Base-by-base conservation (phyloP, 2,888 invertebrate genomes). In the Morpho helenor region DNA sequence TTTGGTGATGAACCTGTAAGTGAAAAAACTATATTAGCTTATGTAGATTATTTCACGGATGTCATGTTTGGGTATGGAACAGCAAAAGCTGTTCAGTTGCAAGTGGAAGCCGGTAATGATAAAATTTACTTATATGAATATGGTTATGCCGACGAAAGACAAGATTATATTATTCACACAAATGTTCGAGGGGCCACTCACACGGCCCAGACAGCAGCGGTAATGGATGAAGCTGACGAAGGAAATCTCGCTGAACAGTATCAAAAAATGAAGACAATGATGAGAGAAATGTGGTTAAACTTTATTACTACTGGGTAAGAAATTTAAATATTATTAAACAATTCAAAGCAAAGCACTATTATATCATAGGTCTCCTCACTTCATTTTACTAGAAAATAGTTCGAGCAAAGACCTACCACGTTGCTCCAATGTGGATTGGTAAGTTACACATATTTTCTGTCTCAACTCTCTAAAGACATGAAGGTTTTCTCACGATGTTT, bases 21-120 rank as follows among this genome's bases (percentile, higher is more conserved):
- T 2, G 65, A 70, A 6, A 65, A 72, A 0, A 74, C 66, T 40
- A 60, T 80, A 53, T 61, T 76, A n/a, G 54, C 54, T 3, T 84
- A 68, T 48, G 64, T 82, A 0, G 66, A 83, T 58, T 84, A 69
- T 49, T 79, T 74, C 48, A 66, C 77, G 3, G 89, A 94, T 89
- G 54, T 71, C 0, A 48, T 72, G 4, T 78, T 82, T 56, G 61
- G 64, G 0, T 72, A 72, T 59, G 62, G 77, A 1, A 69, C 68
- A 8, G 49, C 79, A 5, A 61, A 71, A 58, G 67, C 77, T 0
- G 63, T 73, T 0, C 70, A 72, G 8, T 49, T 76, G 7, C 75
- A 77, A 23, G 63, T 68, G 2, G 68, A 75, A 47, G 71, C 73
- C 43, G 78, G 81, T 2, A 71, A 82, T 59, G 58, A 77, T 51